Evolutionary conservation across 2,797 vertebrate genomes (phyloP).

Genomic region (Staurois parvus): DNA sequence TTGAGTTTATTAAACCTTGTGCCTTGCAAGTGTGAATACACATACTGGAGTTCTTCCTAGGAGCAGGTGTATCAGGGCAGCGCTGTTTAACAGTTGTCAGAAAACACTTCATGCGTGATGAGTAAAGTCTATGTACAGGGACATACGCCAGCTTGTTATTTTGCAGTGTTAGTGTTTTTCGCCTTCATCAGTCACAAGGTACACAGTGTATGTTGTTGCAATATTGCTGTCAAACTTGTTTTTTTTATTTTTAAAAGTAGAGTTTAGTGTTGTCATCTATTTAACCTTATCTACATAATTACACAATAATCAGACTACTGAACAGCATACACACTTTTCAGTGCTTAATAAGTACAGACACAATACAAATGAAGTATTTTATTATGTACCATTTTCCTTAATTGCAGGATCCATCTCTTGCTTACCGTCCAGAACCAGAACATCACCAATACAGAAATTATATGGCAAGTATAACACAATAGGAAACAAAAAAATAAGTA

Average conservation of each 20-base stretch:
- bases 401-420: slow-evolving; percentile 51
- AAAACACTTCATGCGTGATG: not conserved
- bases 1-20: not conserved
- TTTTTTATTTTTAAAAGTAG: not conserved
- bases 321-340: not conserved
- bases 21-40: not conserved
- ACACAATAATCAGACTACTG: not conserved
- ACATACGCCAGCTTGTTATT: not conserved
- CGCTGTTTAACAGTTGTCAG: not conserved
- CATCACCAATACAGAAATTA: slow-evolving; percentile 50
- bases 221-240: not conserved
- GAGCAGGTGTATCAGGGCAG: not conserved
- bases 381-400: not conserved
- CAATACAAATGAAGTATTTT: not conserved
- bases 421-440: slow-evolving; percentile 47
- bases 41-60: not conserved
- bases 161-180: not conserved
- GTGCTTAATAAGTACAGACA: not conserved
- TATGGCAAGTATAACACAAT: slow-evolving; percentile 30
- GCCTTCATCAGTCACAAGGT: not conserved
- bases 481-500: no score
- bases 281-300: not conserved
- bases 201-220: not conserved
- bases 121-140: not conserved
- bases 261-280: not conserved